Base-by-base conservation (phyloP, 2,113 vertebrate species). In the Tenebrosternarchus preto region DNA sequence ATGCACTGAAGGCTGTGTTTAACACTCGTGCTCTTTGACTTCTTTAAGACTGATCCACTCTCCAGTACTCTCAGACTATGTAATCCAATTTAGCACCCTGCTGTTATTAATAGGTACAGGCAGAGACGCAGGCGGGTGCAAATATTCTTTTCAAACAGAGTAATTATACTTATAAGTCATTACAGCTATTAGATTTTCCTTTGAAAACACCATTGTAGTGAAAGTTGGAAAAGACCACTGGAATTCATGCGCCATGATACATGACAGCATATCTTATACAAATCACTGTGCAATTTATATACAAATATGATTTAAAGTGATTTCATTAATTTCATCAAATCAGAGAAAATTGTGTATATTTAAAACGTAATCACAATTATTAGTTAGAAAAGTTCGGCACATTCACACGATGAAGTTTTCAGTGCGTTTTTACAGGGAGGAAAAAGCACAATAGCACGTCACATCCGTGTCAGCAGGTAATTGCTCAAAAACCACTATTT, bases 401-500 rank as follows among this genome's bases (percentile, higher is more conserved):
- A 27, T 76, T 25, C 50, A 57, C 59, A 53, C 69, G 24, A 59
- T 24, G 25, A 43, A 64, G 31, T 17, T 69, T 59, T 69, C 56
- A 39, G 36, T 57, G 39, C 7, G 9, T 46, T 59, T 46, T 46
- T 59, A 39, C 43, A 27, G 43, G 66, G 53, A 22, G 16, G 24
- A n/a, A 25, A 29, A 63, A 55, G 31, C 76, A 60, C n/a, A 50
- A 29, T 78, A 53, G 57, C 57, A 78, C 3, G 59, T 36, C 12
- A 67, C 53, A 78, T 59, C 53, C 59, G 66, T 59, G 57, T 59
- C 53, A 43, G 22, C 16, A 4, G 25, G 36, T 69, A 24, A 57
- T 77, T 77, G 61, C 15, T 36, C 57, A 53, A 39, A 67, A 66
- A 67, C 50, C 46, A 66, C 33, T 53, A 66, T 66, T 66, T 66